Evolutionary conservation across 2,113 vertebrate species (phyloP), one percentile per base, ranked within the genome.

Genomic region (Barbus barbus): DNA sequence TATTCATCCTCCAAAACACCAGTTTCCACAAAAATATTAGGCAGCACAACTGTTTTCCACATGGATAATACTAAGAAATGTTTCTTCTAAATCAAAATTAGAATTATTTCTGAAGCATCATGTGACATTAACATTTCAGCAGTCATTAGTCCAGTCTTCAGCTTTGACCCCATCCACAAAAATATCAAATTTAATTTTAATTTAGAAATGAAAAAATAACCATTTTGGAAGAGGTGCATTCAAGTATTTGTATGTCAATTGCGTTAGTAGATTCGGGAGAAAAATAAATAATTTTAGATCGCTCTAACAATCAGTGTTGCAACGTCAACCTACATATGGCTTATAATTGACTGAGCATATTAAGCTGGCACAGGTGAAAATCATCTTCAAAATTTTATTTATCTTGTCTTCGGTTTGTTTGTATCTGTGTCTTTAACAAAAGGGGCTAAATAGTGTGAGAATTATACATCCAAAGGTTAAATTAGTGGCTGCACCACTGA

Each of bases 381-480:
- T 2, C 6, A 31, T 31, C 26, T 28, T 31, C 16, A 14, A 36
- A 67, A 36, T 36, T 31, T 1, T 69, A 38, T 69, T 38, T 12
- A 36, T 38, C 16, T 38, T 38, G 65, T n/a, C 65, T 12, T 38
- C 11, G 9, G 20, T 36, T 69, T 69, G 33, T 12, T 12, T 69
- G 28, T 12, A 38, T 20, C 33, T 22, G 61, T 31, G 61, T 65
- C 14, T 22, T 33, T 33, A 69, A 12, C 65, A 36, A 69, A 69
- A 77, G 72, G 71, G 11, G 41, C 65, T 38, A 22, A 69, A n/a
- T 69, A 75, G 53, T 84, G 31, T 51, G 18, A 73, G 44, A 65
- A 51, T 77, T 80, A 84, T 87, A 78, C 77, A 83, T 60, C 71
- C 28, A 51, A 87, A 87, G 84, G 86, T 85, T 87, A 87, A 83